Evolutionary conservation across 2,888 invertebrate species (phyloP).

Genomic region (Tipula confusa): DNA sequence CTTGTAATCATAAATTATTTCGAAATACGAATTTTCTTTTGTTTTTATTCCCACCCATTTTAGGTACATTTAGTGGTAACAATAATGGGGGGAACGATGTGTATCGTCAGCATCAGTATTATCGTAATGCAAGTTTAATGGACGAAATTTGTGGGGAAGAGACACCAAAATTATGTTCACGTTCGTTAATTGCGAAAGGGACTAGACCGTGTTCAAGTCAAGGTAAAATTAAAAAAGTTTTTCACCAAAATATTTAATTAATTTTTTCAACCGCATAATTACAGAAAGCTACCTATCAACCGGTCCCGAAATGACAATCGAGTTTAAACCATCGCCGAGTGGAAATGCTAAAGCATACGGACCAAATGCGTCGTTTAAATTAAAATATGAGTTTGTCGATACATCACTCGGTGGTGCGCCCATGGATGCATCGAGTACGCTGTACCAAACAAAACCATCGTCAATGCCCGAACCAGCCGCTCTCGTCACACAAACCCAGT

Average conservation of each 20-base stretch:
- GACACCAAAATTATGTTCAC: conserved; percentile 61
- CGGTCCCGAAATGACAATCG: conserved; percentile 68
- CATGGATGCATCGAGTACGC: conserved; percentile 32
- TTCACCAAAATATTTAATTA: neutral
- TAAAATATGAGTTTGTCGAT: conserved; percentile 80
- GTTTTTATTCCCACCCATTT: conserved; percentile 26
- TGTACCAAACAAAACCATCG: conserved; percentile 7
- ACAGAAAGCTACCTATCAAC: conserved; percentile 74
- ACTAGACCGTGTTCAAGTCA: conserved; percentile 60
- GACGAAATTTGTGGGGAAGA: conserved; percentile 75
- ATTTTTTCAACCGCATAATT: too few relatives aligned
- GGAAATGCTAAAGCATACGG: conserved; percentile 33
- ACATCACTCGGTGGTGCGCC: conserved; percentile 35
- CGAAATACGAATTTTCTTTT: neutral
- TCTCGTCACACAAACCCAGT: conserved; percentile 33
- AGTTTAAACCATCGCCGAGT: conserved; percentile 46
- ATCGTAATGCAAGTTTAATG: conserved; percentile 55
- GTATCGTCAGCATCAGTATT: conserved; percentile 28
- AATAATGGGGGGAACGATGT: neutral
- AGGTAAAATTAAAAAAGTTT: conserved; percentile 25
- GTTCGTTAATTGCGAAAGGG: conserved; percentile 34
- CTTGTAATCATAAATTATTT: neutral
- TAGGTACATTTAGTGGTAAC: neutral
- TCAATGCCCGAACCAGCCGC: conserved; percentile 35
- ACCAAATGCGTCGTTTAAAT: conserved; percentile 56